Evolutionary conservation across 2,888 invertebrate species (phyloP), one percentile per base, ranked within the genome.

Genomic region (Synergus gifuensis): DNA sequence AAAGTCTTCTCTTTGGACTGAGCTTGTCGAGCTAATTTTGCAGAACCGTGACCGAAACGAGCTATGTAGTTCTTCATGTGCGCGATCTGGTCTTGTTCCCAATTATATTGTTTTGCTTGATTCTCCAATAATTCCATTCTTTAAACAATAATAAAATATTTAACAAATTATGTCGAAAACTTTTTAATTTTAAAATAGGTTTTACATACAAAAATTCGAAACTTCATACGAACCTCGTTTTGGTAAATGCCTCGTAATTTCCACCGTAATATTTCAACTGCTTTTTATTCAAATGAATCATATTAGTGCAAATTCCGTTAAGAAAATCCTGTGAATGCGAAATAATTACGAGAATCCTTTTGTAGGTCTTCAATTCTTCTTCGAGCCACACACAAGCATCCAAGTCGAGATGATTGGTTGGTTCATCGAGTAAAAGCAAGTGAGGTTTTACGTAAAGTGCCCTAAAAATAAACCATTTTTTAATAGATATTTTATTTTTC

Each of bases 1-100:
- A 99, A 93, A 0, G 99, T 99, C 93, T 99, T 99, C 93, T 99
- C 99, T 93, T 99, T 99, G 84, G 98, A 99, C 93, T 99, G 99
- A 11, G 99, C 99, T 92, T 99, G 99, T 81, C 99, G 94, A 0
- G 99, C 99, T 84, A 99, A 93, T 93, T 99, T 99, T 0, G 99
- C 99, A 16, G 98, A 98, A 89, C 99, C 99, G 94, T 99, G 99
- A 94, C 99, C 99, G 93, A 99, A 99, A 78, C 99, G 94, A 0
- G 99, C 99, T 85, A 99, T 99, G 92, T 99, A 99, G 92, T 99
- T 98, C 95, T 99, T 99, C 99, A 99, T 99, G 90, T 99, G 98
- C 82, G 98, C 95, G 84, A 99, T 99, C 93, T 99, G 99, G 93
- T 98, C 98, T 92, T 99, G 99, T 93, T 99, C 99, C 99, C 99